These are phyloP conservation scores for Fistularia commersonii DNA, from an alignment of 2,797 vertebrate genomes.

Conservation along the genomic window DNA sequence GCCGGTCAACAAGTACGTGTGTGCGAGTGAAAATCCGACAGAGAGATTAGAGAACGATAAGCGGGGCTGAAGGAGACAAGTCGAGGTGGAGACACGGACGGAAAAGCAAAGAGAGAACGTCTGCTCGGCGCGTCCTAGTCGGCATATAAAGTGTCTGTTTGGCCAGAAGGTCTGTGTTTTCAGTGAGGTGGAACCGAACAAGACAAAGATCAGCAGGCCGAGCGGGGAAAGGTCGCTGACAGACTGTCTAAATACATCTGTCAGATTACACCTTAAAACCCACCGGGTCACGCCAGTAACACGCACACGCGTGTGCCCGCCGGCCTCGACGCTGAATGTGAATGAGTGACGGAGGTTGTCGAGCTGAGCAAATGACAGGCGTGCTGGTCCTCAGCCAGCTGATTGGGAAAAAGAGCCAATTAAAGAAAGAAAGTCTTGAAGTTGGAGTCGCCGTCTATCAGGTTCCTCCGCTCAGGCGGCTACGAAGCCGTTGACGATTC, in stretches of 20 bases:
- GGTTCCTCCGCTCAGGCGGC: not conserved
- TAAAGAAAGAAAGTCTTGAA: constrained; percentile 30
- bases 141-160: constrained; percentile 22
- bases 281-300: constrained; percentile 19
- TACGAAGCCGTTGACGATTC: not conserved
- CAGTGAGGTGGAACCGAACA: constrained; percentile 42
- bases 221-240: constrained; percentile 34
- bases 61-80: constrained; percentile 21
- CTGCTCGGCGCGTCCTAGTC: constrained; percentile 20
- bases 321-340: constrained; percentile 44
- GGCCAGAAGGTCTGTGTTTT: constrained; percentile 22
- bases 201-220: constrained; percentile 52
- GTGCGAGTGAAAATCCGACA: constrained; percentile 8
- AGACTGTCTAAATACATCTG: constrained; percentile 50
- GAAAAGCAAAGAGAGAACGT: constrained; percentile 3
- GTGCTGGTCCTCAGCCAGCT: constrained; percentile 35
- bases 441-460: too few relatives aligned
- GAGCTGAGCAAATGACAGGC: constrained; percentile 48
- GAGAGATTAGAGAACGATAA: constrained; percentile 39
- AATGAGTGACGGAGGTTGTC: constrained; percentile 40
- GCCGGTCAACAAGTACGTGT: constrained; percentile 18
- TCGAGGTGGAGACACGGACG: constrained; percentile 10
- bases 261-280: constrained; percentile 50
- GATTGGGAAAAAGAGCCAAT: constrained; percentile 44
- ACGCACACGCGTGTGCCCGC: constrained; percentile 10